Conservation (phyloP, 2,797 vertebrate genomes). For the Chiroxiphia lanceolata region DNA sequence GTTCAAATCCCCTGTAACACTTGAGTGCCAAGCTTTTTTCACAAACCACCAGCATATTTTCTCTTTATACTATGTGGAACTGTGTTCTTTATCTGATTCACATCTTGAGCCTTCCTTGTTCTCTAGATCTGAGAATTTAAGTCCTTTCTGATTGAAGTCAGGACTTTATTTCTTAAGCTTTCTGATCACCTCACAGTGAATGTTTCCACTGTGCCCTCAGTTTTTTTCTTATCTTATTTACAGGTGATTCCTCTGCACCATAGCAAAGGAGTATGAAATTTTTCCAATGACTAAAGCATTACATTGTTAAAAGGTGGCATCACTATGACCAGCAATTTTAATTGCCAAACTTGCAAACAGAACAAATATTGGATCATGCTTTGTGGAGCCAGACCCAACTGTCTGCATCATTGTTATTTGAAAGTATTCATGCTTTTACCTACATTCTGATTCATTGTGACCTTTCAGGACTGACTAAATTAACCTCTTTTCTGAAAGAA, state of each 20-base stretch:
- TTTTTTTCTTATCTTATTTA: conserved; percentile 8
- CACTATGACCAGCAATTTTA: neutral
- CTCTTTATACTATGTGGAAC: neutral
- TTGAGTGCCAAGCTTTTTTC: neutral
- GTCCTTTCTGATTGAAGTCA: neutral
- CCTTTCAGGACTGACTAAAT: neutral
- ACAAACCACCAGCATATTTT: neutral
- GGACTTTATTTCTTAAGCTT: conserved; percentile 9
- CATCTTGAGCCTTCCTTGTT: neutral
- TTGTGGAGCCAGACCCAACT: neutral
- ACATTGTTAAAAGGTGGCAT: neutral
- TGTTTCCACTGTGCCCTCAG: neutral
- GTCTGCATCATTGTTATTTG: neutral
- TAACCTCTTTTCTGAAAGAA: neutral
- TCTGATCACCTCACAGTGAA: neutral
- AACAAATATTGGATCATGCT: neutral
- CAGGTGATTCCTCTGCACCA: neutral
- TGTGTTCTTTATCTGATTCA: neutral
- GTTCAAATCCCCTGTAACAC: neutral
- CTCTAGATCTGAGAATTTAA: neutral
- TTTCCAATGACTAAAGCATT: neutral
- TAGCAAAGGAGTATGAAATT: neutral
- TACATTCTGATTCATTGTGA: neutral
- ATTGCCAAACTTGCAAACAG: neutral
- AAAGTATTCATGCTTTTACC: neutral